Conservation (phyloP, 2,888 invertebrate genomes). For the Julus scanicus region DNA sequence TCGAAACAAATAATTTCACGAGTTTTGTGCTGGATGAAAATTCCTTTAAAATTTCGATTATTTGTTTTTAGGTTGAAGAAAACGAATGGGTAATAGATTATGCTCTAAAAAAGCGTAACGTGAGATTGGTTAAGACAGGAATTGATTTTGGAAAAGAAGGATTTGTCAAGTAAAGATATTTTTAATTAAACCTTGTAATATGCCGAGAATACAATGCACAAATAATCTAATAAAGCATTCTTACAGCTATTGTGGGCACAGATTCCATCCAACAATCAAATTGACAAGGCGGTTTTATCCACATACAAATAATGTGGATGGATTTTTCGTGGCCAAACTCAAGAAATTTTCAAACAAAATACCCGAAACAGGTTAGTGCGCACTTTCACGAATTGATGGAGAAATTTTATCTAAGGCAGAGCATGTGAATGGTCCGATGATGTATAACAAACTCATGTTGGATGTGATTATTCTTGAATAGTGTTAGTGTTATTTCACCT, state of each 20-base stretch:
- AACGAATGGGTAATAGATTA: constrained; percentile 98
- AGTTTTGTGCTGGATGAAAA: neutral
- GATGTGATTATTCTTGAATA: neutral
- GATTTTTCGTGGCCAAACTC: constrained; percentile 98
- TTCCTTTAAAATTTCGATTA: neutral
- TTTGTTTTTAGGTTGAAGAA: constrained; percentile 83
- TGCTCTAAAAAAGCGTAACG: constrained; percentile 87
- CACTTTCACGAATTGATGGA: neutral
- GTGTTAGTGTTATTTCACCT: neutral
- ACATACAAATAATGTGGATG: constrained; percentile 99
- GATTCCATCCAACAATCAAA: constrained; percentile 91
- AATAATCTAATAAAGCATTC: neutral
- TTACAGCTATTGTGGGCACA: constrained; percentile 67
- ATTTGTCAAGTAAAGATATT: constrained; percentile 77
- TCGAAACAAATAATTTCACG: neutral
- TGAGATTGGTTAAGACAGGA: constrained; percentile 92
- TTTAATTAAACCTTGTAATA: neutral
- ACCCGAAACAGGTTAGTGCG: constrained; percentile 40
- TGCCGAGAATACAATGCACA: neutral
- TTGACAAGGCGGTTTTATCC: constrained; percentile 93
- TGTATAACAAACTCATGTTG: neutral
- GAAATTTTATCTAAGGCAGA: neutral
- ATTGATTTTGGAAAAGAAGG: constrained; percentile 96
- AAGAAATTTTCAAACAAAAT: constrained; percentile 90
- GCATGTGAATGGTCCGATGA: neutral